Evolutionary conservation across 2,113 vertebrate species (phyloP), one percentile per base, ranked within the genome.

Genomic region (Octodon degus): DNA sequence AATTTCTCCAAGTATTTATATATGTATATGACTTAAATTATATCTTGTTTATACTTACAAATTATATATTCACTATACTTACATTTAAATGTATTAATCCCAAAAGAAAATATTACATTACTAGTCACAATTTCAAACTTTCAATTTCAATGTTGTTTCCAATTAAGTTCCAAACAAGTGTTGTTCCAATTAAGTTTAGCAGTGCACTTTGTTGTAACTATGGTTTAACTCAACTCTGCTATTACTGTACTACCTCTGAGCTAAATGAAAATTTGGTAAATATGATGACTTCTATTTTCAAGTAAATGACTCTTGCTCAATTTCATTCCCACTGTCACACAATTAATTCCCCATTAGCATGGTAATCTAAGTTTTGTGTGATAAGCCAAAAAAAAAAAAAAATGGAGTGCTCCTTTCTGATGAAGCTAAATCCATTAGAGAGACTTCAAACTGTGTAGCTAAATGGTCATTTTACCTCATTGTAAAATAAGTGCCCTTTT

Each of bases 341-440:
- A 3, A 77, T 82, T 97, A 96, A 80, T 95, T 93, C 79, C 34
- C 70, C n/a, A 95, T 96, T 76, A 95, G 25, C 70, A 82, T 80
- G 94, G 77, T n/a, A 37, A 97, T 86, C 62, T 87, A 88, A 12
- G 25, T 50, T 68, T 92, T 37, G 58, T 88, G 80, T 95, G 68
- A 97, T 86, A 96, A 68, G 90, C 95, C 97, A 90, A 97, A 96
- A 97, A 97, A 43, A 43, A 43, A 43, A 43, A 92, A 88, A 98
- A 96, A 96, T 80, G 84, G 70, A 96, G 96, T 17, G 82, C 90
- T 95, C 82, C 86, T 96, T 97, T 97, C 85, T 89, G 90, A 94
- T 86, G 16, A 86, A 96, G 90, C 86, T 93, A 92, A 97, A 97
- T 94, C 91, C 96, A 96, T 97, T 97, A 97, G 77, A 92, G 85